Evolutionary conservation across 1,140 invertebrate genomes (phyloP), one percentile per base, ranked within the genome.

Genomic region (Apis laboriosa): DNA sequence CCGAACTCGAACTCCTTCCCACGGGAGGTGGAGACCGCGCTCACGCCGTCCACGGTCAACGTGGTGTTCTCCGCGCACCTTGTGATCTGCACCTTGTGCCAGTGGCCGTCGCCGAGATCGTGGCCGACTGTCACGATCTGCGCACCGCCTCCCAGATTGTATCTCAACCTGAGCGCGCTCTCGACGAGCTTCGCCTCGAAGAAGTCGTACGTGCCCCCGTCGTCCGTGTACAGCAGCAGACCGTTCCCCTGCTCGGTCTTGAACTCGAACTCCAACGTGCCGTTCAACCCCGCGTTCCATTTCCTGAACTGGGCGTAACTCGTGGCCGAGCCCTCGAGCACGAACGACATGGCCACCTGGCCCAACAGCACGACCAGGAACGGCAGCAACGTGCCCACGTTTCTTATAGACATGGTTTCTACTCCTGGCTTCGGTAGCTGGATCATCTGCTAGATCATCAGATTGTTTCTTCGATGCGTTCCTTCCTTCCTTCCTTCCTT

Each of bases 101-200:
- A 98, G 89, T 97, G 96, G 19, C 97, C 97, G 93, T 99, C 97
- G 91, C 97, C 97, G 11, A 98, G 95, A 88, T 98, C 97, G 67
- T 96, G 95, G 13, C 97, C 97, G 21, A 98, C 97, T 34, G 97
- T 98, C 74, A 98, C 96, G 77, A 98, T 97, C 92, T 98, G 97
- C 12, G 97, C 97, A 2, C 97, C 97, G 53, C 97, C 96, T 13
- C 97, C 97, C 74, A 98, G 94, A 93, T 98, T 98, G 93, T 98
- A 98, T 84, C 98, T 95, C 84, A 99, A 93, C 71, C 98, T 94
- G n/a, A 99, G 94, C 1, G 96, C 96, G 34, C 98, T 98, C 91
- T 98, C 98, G 9, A 99, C 97, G 21, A 99, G 94, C 91, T 99
- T 99, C 72, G 99, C 93, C 94, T 99, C 98, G 93, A 99, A 98